Percentiles rank a stretch among this genome's conserved stretches.
Conservation (phyloP, 2,888 invertebrate genomes). For the Oxyscelio sp. region DNA sequence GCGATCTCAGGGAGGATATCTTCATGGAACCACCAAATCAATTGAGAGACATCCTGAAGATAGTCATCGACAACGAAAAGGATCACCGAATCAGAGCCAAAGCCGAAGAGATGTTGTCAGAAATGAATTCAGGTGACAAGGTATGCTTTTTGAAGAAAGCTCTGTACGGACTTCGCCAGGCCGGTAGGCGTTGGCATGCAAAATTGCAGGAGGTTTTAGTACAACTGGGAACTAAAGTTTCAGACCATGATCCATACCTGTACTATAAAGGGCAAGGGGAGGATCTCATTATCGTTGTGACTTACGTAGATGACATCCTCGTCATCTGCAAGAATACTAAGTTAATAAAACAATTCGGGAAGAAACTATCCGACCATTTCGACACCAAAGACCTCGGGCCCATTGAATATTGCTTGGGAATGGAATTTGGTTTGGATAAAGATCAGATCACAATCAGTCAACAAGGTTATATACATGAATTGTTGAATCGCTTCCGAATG, state of each 20-base stretch:
- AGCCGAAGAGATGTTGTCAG: not conserved
- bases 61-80: not conserved
- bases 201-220: not conserved
- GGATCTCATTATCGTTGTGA: not conserved
- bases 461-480: not conserved
- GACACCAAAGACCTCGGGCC: slow-evolving; percentile 21
- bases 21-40: slow-evolving; percentile 18
- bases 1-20: slow-evolving; percentile 21
- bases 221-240: not conserved
- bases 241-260: not conserved
- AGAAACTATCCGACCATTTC: not conserved
- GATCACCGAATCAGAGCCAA: not conserved
- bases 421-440: not conserved
- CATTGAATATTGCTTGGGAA: not conserved
- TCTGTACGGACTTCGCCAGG: slow-evolving; percentile 38
- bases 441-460: slow-evolving; percentile 12
- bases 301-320: not conserved
- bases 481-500: slow-evolving; percentile 33
- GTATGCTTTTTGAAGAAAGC: slow-evolving; percentile 9
- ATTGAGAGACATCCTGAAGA: not conserved
- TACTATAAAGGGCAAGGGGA: slow-evolving; percentile 8
- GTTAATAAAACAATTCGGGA: not conserved
- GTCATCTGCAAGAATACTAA: not conserved
- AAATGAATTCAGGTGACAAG: not conserved
- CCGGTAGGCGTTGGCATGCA: slow-evolving; percentile 7